Evolutionary conservation across 2,113 vertebrate genomes (phyloP), one percentile per base, ranked within the genome.

Genomic region (Microtus ochrogaster): DNA sequence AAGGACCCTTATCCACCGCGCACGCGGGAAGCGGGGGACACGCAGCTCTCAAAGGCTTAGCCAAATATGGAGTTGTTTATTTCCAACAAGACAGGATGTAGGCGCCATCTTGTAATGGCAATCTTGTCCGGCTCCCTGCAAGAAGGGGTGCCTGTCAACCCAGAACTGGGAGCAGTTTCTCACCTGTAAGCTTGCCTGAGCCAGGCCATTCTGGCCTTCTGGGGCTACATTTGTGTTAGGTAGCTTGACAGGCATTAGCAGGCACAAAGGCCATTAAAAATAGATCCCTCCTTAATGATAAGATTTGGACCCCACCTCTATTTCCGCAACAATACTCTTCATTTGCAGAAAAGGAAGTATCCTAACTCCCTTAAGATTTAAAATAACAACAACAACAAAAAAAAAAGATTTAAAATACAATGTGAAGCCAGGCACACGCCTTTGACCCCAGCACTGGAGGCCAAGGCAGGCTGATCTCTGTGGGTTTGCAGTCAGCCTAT

Each of bases 391-490:
- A 13, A 2, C 14, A 55, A 55, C 0, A 55, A 17, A 0, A 58
- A 6, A 19, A 58, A 58, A 66, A 66, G 28, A 44, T 65, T 65
- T 65, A 65, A 84, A 65, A 39, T 28, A 44, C 16, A 14, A 0
- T 26, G 0, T 19, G 82, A 83, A 55, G 55, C 22, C 6, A 4
- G 36, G 36, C 52, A 39, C 6, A 2, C 0, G 0, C 55, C n/a
- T 63, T 83, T 63, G 41, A 83, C 28, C n/a, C 55, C n/a, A 63
- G 81, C 9, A 24, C 49, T 22, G 4, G 19, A 36, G 16, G 17
- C 21, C 13, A 21, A 26, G 22, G 7, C 55, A 28, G 52, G 33
- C 22, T 58, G 52, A 58, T 39, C 36, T 61, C 36, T 82, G 72
- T 19, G 36, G 58, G 19, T 58, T 81, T 9, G 30, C 19, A 10